These are phyloP conservation scores for Pseudorhombus dupliciocellatus DNA, from an alignment of 2,113 vertebrate species.

Conservation along the genomic window DNA sequence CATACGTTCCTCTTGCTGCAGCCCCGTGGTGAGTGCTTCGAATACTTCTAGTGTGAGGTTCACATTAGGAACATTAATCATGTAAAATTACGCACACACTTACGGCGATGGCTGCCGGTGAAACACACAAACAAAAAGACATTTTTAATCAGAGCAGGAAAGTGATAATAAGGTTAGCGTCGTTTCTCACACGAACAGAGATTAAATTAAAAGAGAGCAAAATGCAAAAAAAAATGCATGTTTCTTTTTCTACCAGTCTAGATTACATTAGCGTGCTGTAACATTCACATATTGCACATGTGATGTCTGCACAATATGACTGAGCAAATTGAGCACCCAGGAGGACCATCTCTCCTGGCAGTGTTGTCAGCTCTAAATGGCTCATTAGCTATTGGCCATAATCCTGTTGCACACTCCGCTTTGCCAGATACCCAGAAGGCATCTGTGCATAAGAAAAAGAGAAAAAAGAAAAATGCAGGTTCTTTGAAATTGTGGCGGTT, in stretches of 20 bases:
- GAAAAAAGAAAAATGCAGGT: slow-evolving; percentile 14
- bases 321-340: slow-evolving; percentile 26
- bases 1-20: neutral
- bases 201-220: neutral
- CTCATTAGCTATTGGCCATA: slow-evolving; percentile 72
- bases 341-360: slow-evolving; percentile 46
- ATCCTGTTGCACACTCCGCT: slow-evolving; percentile 54
- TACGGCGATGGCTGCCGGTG: neutral
- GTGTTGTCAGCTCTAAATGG: slow-evolving; percentile 57
- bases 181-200: neutral
- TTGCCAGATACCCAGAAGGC: slow-evolving; percentile 62
- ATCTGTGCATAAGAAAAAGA: slow-evolving; percentile 28
- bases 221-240: neutral
- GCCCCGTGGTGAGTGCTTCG: neutral
- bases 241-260: neutral
- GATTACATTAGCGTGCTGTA: neutral
- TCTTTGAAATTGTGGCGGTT: slow-evolving; percentile 45
- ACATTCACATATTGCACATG: neutral
- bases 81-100: neutral
- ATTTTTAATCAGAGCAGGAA: neutral
- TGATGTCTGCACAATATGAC: slow-evolving; percentile 25
- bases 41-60: neutral
- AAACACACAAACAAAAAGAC: neutral
- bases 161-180: neutral
- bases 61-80: neutral